Evolutionary conservation across 2,888 invertebrate genomes (phyloP).

Genomic region (Molanna angustata): DNA sequence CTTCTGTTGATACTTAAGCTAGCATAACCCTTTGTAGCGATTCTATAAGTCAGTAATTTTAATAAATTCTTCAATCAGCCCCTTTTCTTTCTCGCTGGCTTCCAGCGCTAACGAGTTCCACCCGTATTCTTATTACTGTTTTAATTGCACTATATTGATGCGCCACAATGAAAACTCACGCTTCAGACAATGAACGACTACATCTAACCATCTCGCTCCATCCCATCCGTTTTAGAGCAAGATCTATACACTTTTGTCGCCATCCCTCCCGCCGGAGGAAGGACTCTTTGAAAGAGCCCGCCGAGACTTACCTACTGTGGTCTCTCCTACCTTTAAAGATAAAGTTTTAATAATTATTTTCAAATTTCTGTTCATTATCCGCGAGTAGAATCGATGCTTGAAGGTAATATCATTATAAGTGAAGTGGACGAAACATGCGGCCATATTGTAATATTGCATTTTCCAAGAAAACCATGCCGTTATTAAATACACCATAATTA

Average conservation of each 20-base stretch:
- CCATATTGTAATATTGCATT: conserved; percentile 27
- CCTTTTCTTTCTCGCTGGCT: conserved; percentile 23
- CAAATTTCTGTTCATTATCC: conserved; percentile 34
- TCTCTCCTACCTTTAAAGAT: conserved; percentile 33
- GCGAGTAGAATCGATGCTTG: conserved; percentile 31
- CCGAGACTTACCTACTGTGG: conserved; percentile 29
- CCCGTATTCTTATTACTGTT: conserved; percentile 34
- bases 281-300: conserved; percentile 29
- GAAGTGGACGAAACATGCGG: conserved; percentile 34
- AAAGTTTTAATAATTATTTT: conserved; percentile 34
- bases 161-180: conserved; percentile 30
- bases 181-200: too few species aligned
- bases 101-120: conserved; percentile 32
- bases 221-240: too few species aligned
- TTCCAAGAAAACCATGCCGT: background rate
- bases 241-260: background rate
- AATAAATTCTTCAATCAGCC: conserved; percentile 33
- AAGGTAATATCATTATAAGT: conserved; percentile 35
- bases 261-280: background rate
- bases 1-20: too few species aligned
- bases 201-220: too few species aligned
- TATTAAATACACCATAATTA: too few species aligned
- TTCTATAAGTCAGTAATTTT: conserved; percentile 30
- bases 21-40: conserved; percentile 23
- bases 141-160: conserved; percentile 34